Conservation (phyloP, 92 coral and sea anemone species). For the Virgularia gustaviana region DNA sequence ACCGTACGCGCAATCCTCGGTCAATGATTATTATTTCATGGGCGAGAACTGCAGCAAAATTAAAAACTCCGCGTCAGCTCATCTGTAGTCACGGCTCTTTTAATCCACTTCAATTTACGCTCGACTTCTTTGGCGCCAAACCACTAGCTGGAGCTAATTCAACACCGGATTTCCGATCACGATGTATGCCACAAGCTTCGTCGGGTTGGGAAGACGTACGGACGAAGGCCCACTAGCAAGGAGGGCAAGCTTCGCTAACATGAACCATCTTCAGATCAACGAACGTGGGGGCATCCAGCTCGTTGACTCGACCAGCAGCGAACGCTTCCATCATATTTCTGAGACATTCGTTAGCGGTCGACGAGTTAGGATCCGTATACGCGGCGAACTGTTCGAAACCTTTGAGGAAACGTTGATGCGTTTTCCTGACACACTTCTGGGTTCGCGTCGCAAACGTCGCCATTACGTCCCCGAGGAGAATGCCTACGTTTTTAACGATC, state of each 20-base stretch:
- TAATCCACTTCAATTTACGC: conserved; percentile 19
- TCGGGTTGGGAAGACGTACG: background rate
- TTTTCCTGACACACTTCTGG: conserved; percentile 84
- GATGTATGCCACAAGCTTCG: background rate
- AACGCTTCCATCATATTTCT: conserved; percentile 12
- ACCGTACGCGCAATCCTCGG: too few species aligned
- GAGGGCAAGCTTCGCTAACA: conserved; percentile 21
- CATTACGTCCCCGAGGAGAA: conserved; percentile 57
- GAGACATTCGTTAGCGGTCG: conserved; percentile 60
- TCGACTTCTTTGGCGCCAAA: background rate
- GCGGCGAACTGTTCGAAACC: conserved; percentile 88
- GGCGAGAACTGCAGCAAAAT: background rate
- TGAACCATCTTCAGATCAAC: conserved; percentile 32
- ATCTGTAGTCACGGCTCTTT: background rate
- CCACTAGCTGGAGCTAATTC: background rate
- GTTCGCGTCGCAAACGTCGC: conserved; percentile 67
- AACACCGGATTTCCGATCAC: background rate
- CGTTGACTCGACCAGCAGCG: conserved; percentile 22
- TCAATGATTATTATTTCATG: background rate
- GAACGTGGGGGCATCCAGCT: conserved; percentile 33
- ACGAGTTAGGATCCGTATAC: conserved; percentile 76
- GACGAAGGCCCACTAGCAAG: conserved; percentile 9
- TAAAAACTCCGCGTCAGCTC: conserved; percentile 5
- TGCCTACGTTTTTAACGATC: conserved; percentile 60
- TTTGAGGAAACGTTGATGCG: conserved; percentile 85